Evolutionary conservation across 2,113 vertebrate genomes (phyloP).

Genomic region (Dendropsophus ebraccatus): DNA sequence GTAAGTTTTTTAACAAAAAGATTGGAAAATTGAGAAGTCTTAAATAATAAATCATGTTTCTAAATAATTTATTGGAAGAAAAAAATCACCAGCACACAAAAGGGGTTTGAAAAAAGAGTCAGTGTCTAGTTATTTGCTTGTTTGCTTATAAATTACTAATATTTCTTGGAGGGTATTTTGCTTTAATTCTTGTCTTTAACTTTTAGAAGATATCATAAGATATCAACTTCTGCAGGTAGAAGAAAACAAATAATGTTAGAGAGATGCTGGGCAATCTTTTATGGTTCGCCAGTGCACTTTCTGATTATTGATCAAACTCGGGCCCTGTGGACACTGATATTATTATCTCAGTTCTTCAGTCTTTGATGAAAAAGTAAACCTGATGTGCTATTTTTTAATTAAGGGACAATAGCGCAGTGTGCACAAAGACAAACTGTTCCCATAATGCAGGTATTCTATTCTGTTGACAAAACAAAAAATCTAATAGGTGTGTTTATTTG

Average conservation of each 20-base stretch:
- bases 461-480: background rate
- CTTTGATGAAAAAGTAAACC: background rate
- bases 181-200: background rate
- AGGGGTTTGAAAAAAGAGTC: constrained; percentile 41
- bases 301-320: background rate
- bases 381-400: background rate
- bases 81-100: constrained; percentile 31
- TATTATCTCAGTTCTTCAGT: background rate
- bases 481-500: background rate
- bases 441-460: background rate
- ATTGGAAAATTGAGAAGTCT: constrained; percentile 38
- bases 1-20: constrained; percentile 1
- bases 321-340: background rate
- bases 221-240: background rate
- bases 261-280: background rate
- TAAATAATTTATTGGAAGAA: constrained; percentile 44
- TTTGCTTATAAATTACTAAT: constrained; percentile 43
- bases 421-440: background rate
- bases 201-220: background rate
- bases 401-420: background rate
- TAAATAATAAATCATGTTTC: constrained; percentile 37
- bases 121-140: constrained; percentile 14
- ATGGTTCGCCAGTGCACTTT: background rate
- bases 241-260: background rate
- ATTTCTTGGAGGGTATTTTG: constrained; percentile 12